Base-by-base conservation (phyloP, 2,113 vertebrate species). In the Micronycteris hirsuta region DNA sequence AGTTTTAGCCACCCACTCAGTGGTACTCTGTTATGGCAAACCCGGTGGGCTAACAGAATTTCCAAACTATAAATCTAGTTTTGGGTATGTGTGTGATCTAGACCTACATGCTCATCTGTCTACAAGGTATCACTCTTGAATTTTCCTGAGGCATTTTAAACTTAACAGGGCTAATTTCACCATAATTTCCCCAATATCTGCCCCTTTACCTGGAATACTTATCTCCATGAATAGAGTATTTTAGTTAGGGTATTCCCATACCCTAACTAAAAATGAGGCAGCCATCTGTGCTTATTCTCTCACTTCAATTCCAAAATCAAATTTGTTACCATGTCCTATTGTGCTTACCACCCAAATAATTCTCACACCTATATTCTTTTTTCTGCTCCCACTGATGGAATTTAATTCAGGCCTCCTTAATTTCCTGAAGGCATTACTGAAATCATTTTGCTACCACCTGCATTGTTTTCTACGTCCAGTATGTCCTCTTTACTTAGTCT, bases 361-460 rank as follows among this genome's bases (percentile, higher is more conserved):
- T 88, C 73, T 89, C 63, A 83, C 26, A 84, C 84, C 47, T 80
- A 80, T 84, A 78, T 92, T 83, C n/a, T 92, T 80, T 31, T 89
- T 9, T 68, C 77, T 85, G 36, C n/a, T 15, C 8, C 7, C 26
- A 45, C 11, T 43, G 65, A 49, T 31, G 70, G 56, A n/a, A 81
- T 93, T 80, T 76, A 91, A 93, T 20, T 16, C 49, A 70, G 31
- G 36, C 12, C 43, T 91, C 15, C 43, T 91, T 95, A 43, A 76
- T 71, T 92, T 82, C 43, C 70, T 92, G 58, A 56, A 82, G 33
- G 47, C 81, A 47, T 95, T 56, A 71, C 33, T 86, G 71, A 63
- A 92, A 67, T 92, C 38, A 58, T 76, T 94, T 96, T 80, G 11
- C 5, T 4, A 47, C 74, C 70, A 84, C 14, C 20, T 95, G 31